These are phyloP conservation scores for Camarhynchus parvulus DNA, from an alignment of 2,113 vertebrate species.

Conservation along the genomic window DNA sequence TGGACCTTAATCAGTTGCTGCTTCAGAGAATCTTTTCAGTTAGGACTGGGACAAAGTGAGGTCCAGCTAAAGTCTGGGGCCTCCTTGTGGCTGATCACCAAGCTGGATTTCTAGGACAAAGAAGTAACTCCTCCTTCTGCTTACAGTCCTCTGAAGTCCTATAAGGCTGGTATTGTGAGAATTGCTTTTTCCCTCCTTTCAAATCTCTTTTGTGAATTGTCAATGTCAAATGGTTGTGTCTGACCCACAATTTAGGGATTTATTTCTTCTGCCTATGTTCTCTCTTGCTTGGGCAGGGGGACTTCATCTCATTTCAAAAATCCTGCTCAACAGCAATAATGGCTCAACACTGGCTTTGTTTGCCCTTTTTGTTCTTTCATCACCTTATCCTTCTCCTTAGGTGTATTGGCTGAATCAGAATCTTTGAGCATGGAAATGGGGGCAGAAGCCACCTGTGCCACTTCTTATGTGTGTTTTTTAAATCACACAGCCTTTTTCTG, in stretches of 20 bases:
- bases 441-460: neutral
- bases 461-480: neutral
- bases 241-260: neutral
- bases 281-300: neutral
- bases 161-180: neutral
- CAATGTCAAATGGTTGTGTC: neutral
- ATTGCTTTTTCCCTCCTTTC: neutral
- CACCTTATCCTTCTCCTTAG: too few species aligned
- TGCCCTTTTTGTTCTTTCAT: neutral
- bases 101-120: neutral
- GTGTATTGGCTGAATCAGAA: rapidly evolving
- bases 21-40: neutral
- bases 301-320: rapidly evolving
- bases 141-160: neutral
- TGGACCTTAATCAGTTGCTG: neutral
- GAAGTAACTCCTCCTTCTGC: neutral
- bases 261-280: neutral
- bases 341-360: rapidly evolving
- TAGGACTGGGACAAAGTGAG: neutral
- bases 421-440: rapidly evolving
- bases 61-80: neutral
- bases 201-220: neutral
- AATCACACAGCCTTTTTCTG: neutral
- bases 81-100: neutral
- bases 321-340: neutral